Conservation (phyloP, 2,888 invertebrate genomes). For the Drosophila mimica region DNA sequence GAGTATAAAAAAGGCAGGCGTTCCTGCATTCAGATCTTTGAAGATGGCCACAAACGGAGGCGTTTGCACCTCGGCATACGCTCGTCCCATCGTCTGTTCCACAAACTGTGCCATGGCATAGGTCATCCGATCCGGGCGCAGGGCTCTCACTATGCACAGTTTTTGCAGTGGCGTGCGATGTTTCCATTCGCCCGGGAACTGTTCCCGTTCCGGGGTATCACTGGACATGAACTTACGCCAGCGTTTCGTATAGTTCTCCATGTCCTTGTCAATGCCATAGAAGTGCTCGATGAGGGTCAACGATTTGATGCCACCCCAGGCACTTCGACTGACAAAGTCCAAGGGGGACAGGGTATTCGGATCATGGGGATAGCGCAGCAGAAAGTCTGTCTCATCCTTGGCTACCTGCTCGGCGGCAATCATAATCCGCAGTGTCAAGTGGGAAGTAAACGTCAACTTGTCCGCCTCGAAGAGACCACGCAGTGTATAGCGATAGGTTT, state of each 20-base stretch:
- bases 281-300: conserved; percentile 93
- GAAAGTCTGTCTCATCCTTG: conserved; percentile 93
- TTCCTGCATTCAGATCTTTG: conserved; percentile 92
- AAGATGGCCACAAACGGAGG: conserved; percentile 93
- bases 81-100: conserved; percentile 93
- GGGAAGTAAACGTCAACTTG: conserved; percentile 95
- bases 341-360: conserved; percentile 90
- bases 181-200: conserved; percentile 98
- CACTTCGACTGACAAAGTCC: conserved; percentile 91
- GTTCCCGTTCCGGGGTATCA: conserved; percentile 96
- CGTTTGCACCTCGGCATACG: conserved; percentile 91
- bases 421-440: conserved; percentile 91
- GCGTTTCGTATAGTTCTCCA: conserved; percentile 95
- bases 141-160: conserved; percentile 95
- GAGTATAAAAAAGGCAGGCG: conserved; percentile 97
- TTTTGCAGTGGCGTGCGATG: conserved; percentile 94
- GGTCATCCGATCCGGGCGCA: conserved; percentile 97
- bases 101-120: conserved; percentile 93
- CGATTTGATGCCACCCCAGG: conserved; percentile 94
- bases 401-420: conserved; percentile 87
- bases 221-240: conserved; percentile 97
- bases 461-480: conserved; percentile 96
- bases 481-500: conserved; percentile 95
- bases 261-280: conserved; percentile 94
- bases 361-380: conserved; percentile 93